phyloP scores from a whole-genome alignment of 2,888 invertebrate species.

The Orchesella flavescens region DNA sequence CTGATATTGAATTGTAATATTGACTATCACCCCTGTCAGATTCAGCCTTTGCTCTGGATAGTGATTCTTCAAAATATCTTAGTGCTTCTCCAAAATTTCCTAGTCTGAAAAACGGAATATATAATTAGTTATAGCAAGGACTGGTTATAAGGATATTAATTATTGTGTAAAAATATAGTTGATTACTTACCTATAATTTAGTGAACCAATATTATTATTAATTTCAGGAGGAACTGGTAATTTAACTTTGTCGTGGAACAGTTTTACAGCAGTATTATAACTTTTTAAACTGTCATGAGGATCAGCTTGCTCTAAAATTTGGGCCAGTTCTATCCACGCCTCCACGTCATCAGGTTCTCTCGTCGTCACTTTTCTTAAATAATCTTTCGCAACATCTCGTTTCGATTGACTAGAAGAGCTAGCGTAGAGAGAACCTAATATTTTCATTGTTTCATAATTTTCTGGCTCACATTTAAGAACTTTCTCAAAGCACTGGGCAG shows the following conservation, averaged over 20 bases:
- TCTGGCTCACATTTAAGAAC: conserved; percentile 97
- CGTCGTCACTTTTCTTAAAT: conserved; percentile 93
- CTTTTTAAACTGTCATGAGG: conserved; percentile 87
- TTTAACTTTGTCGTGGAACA: conserved; percentile 92
- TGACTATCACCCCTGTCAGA: conserved; percentile 89
- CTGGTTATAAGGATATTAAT: background rate
- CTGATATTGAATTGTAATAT: conserved; percentile 96
- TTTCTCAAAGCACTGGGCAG: conserved; percentile 98
- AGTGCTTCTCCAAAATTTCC: conserved; percentile 90
- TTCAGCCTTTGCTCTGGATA: conserved; percentile 87
- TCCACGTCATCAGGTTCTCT: conserved; percentile 99
- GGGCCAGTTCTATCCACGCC: conserved; percentile 99
- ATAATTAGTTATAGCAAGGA: background rate
- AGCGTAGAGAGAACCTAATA: conserved; percentile 96
- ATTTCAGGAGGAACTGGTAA: conserved; percentile 98
- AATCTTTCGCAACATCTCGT: conserved; percentile 93
- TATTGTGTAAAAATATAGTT: no score
- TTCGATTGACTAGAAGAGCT: conserved; percentile 90
- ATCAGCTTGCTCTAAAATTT: conserved; percentile 97
- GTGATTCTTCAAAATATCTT: conserved; percentile 87
- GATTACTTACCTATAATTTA: conserved; percentile 82
- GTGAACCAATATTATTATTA: conserved; percentile 95
- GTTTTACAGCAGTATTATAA: conserved; percentile 93
- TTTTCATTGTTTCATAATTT: conserved; percentile 99
- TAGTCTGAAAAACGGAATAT: conserved; percentile 77